Evolutionary conservation across 2,113 vertebrate genomes (phyloP).

Genomic region (Panthera leo): DNA sequence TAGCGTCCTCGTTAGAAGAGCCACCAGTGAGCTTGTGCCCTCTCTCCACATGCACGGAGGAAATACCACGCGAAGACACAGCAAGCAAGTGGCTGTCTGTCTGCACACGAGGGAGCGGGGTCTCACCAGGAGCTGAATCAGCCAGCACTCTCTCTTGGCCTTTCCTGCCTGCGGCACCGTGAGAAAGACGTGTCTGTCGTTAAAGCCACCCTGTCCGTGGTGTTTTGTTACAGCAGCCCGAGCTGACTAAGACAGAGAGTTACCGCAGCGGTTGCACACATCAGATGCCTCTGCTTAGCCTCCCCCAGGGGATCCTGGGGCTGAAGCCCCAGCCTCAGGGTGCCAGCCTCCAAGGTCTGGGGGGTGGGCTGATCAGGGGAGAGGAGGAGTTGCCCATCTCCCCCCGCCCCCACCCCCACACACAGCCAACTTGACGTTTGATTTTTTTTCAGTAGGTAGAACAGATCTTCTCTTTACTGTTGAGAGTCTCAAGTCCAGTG

Average conservation of each 20-base stretch:
- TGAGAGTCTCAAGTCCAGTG: background rate
- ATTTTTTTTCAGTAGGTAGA: background rate
- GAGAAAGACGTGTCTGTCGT: background rate
- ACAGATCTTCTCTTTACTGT: background rate
- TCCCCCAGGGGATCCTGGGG: background rate
- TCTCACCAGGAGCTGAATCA: background rate
- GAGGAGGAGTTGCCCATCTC: background rate
- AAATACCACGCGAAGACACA: background rate
- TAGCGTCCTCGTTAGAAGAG: background rate
- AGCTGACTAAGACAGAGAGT: background rate
- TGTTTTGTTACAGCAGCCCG: fast-evolving
- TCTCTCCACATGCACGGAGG: background rate
- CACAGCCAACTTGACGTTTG: background rate
- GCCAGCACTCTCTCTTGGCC: background rate
- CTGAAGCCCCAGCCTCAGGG: fast-evolving
- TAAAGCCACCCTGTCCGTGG: background rate
- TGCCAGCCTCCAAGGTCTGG: background rate
- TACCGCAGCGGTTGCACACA: too few relatives aligned
- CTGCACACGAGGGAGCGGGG: background rate
- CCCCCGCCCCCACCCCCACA: too few relatives aligned
- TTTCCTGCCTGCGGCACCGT: background rate
- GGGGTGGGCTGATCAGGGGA: fast-evolving
- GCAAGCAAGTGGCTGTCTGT: fast-evolving
- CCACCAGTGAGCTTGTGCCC: background rate
- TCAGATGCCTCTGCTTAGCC: background rate